Evolutionary conservation across 2,113 vertebrate genomes (phyloP).

Genomic region (Athene cunicularia): DNA sequence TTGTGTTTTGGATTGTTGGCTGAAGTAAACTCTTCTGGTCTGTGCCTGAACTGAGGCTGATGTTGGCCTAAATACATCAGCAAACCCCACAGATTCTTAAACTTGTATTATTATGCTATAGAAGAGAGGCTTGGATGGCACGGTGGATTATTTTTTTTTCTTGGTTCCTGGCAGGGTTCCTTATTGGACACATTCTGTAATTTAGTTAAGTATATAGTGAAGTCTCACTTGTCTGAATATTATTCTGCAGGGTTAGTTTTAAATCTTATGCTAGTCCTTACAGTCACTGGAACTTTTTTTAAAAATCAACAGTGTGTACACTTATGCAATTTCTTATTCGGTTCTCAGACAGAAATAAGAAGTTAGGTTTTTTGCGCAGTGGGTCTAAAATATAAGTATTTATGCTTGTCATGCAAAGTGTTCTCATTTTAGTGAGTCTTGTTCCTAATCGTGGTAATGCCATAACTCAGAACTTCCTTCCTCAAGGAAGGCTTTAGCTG

Average conservation of each 20-base stretch:
- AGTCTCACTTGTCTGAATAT: rapidly evolving
- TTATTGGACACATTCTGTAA: neutral
- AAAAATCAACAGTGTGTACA: rapidly evolving
- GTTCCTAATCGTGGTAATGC: neutral
- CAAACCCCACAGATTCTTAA: neutral
- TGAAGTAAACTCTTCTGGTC: neutral
- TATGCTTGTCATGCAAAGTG: neutral
- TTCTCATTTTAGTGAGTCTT: neutral
- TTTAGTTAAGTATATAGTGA: neutral
- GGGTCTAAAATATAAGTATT: neutral
- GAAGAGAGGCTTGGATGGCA: neutral
- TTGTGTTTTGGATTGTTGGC: neutral
- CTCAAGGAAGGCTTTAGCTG: neutral
- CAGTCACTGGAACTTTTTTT: too few relatives aligned
- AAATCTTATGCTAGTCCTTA: neutral
- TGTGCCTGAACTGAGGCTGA: neutral
- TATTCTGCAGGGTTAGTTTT: neutral
- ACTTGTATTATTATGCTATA: rapidly evolving
- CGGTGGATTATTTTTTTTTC: neutral
- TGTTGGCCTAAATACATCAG: neutral
- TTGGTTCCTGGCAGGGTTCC: neutral
- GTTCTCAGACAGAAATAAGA: neutral
- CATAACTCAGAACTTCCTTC: neutral
- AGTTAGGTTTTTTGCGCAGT: neutral
- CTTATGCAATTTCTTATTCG: neutral